These are phyloP conservation scores for Hirudo medicinalis DNA, from an alignment of 1,140 invertebrate genomes.

Conservation along the genomic window DNA sequence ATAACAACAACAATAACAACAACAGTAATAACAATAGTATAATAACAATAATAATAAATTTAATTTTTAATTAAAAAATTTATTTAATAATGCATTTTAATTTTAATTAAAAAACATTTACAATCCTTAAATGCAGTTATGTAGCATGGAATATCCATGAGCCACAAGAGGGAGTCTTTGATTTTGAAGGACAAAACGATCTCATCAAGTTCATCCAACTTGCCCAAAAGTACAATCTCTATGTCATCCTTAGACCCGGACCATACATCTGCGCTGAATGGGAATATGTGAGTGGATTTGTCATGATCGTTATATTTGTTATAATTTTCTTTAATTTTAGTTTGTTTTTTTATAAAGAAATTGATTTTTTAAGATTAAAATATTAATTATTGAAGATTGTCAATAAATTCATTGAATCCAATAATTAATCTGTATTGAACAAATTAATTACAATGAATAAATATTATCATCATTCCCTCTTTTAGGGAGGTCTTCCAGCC, in stretches of 20 bases:
- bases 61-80: too few relatives aligned
- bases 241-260: constrained; percentile 72
- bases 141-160: constrained; percentile 89
- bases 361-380: too few relatives aligned
- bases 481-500: constrained; percentile 66
- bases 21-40: too few relatives aligned
- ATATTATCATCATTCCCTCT: constrained; percentile 25
- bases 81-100: too few relatives aligned
- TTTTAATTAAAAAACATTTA: too few relatives aligned
- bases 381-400: too few relatives aligned
- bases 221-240: constrained; percentile 64
- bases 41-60: too few relatives aligned
- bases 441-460: not conserved
- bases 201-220: constrained; percentile 60
- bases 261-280: constrained; percentile 84
- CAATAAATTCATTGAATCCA: too few relatives aligned
- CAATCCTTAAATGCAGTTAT: constrained; percentile 49
- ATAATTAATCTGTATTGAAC: too few relatives aligned
- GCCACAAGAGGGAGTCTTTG: constrained; percentile 52
- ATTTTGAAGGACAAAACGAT: constrained; percentile 64
- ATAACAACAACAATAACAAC: too few relatives aligned
- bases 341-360: too few relatives aligned
- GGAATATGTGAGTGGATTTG: constrained; percentile 51
- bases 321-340: not conserved
- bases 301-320: not conserved